These are phyloP conservation scores for Nephila pilipes DNA, from an alignment of 1,140 invertebrate genomes.

Conservation along the genomic window DNA sequence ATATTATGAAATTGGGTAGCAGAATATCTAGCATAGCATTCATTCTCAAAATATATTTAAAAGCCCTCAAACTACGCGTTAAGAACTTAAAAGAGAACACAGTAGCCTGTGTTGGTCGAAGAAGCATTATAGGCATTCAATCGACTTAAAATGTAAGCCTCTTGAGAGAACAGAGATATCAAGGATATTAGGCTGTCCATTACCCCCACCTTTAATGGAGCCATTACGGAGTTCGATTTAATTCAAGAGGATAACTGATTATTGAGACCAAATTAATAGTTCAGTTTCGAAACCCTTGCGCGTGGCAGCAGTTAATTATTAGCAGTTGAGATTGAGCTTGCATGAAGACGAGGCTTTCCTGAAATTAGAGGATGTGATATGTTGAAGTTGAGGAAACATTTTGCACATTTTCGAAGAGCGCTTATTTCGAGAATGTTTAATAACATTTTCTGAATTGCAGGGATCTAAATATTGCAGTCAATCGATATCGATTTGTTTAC, in stretches of 20 bases:
- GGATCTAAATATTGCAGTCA: too few species aligned
- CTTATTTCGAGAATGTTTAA: too few species aligned
- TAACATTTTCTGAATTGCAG: too few species aligned
- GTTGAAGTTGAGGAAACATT: neutral
- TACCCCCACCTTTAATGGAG: conserved; percentile 8
- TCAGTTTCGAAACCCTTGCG: neutral
- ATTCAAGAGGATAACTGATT: conserved; percentile 22
- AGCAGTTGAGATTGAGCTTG: neutral
- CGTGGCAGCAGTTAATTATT: conserved; percentile 32
- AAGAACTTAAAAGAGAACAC: neutral
- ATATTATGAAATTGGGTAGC: too few species aligned
- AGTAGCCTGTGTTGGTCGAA: too few species aligned
- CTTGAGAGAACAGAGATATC: neutral
- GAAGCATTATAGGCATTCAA: neutral
- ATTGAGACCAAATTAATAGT: neutral
- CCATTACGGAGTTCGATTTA: conserved; percentile 24
- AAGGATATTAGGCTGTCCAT: neutral
- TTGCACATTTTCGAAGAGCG: neutral
- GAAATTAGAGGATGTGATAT: neutral
- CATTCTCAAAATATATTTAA: too few species aligned
- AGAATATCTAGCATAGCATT: too few species aligned
- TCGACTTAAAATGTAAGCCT: conserved; percentile 9
- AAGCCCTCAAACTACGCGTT: neutral
- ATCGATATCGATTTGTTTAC: too few species aligned
- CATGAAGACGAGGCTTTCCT: neutral